Evolutionary conservation across 1,140 invertebrate genomes (phyloP).

Genomic region (Drosophila repletoides): DNA sequence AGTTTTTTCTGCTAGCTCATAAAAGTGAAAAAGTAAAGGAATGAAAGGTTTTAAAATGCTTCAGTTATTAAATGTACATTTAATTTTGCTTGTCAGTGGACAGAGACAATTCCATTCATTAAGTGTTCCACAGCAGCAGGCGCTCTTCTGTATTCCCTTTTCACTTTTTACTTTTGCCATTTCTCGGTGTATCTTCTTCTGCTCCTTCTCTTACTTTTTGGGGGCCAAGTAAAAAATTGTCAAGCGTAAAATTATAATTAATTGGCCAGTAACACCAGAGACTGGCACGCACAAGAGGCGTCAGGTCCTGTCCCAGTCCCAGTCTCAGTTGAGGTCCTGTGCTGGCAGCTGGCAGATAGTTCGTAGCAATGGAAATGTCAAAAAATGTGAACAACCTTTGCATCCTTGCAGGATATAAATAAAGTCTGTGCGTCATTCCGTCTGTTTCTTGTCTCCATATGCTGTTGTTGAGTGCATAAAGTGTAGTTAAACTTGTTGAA

Average conservation of each 20-base stretch:
- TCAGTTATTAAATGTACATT: constrained; percentile 41
- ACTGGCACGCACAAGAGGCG: constrained; percentile 38
- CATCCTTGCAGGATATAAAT: constrained; percentile 24
- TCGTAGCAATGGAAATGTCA: constrained; percentile 35
- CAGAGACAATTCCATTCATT: constrained; percentile 23
- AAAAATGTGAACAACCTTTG: constrained; percentile 26
- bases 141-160: background rate
- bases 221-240: constrained; percentile 60
- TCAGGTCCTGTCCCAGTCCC: background rate
- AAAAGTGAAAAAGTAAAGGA: constrained; percentile 1
- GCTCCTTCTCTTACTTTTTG: constrained; percentile 15
- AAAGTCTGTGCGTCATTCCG: constrained; percentile 4
- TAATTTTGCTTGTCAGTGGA: background rate
- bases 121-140: constrained; percentile 14
- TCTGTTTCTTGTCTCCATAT: background rate
- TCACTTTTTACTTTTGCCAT: background rate
- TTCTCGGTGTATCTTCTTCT: background rate
- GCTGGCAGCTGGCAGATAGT: constrained; percentile 27
- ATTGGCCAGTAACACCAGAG: constrained; percentile 54
- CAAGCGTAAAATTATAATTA: constrained; percentile 77
- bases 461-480: background rate
- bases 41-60: constrained; percentile 14
- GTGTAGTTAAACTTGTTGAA: background rate
- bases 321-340: background rate
- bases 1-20: background rate